Conservation (phyloP, 2,797 vertebrate genomes). For the Alouatta caraya region DNA sequence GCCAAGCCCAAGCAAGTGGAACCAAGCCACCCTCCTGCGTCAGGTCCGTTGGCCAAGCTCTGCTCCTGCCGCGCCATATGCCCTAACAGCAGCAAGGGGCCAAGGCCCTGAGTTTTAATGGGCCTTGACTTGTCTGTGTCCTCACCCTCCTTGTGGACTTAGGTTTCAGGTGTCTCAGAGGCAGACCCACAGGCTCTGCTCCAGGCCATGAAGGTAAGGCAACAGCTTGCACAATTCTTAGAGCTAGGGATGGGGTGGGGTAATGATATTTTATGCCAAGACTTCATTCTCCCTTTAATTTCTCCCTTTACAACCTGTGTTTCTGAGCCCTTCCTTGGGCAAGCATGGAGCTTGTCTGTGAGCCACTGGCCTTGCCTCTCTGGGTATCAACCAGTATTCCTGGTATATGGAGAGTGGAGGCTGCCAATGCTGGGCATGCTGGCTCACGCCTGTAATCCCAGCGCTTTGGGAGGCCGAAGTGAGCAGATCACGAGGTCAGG, state of each 20-base stretch:
- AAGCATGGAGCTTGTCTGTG: neutral
- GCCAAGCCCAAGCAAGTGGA: neutral
- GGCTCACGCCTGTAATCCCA: too few relatives aligned
- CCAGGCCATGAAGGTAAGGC: conserved; percentile 86
- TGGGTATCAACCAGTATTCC: neutral
- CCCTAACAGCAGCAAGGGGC: neutral
- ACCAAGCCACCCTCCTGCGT: neutral
- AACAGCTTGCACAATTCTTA: fast-evolving
- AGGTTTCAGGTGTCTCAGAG: conserved; percentile 89
- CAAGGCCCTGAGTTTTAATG: neutral
- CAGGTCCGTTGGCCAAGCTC: fast-evolving
- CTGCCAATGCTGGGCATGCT: fast-evolving
- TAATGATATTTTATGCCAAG: neutral
- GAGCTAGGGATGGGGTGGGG: fast-evolving
- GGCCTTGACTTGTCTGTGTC: neutral
- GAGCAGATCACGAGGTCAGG: too few relatives aligned
- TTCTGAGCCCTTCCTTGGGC: neutral
- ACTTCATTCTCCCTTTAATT: neutral
- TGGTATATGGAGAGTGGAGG: neutral
- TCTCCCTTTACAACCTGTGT: neutral
- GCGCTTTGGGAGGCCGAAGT: too few relatives aligned
- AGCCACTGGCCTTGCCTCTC: neutral
- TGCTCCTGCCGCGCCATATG: neutral
- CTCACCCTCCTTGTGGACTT: neutral
- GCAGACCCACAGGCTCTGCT: conserved; percentile 86